A percentile compares a stretch with the other conserved stretches of the same genome.
These are phyloP conservation scores for Acrobasis consociella DNA, from an alignment of 2,888 invertebrate genomes.

Conservation along the genomic window DNA sequence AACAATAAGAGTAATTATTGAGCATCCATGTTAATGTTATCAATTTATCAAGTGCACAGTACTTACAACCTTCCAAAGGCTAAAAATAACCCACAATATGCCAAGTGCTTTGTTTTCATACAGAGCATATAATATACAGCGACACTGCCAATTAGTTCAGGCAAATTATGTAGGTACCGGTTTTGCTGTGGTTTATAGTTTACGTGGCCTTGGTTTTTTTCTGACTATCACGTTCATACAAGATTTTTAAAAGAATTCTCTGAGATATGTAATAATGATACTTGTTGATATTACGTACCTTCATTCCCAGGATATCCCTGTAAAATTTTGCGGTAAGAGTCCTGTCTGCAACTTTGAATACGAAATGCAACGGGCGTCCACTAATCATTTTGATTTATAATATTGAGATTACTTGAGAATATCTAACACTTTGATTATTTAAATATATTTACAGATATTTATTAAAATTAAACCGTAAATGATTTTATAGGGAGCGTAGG, in stretches of 20 bases:
- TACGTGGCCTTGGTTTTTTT: constrained; percentile 20
- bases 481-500: background rate
- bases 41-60: background rate
- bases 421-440: background rate
- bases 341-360: constrained; percentile 97
- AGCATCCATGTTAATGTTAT: background rate
- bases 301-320: constrained; percentile 96
- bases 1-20: background rate
- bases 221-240: background rate
- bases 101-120: background rate
- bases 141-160: constrained; percentile 5
- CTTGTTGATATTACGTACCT: constrained; percentile 82
- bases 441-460: background rate
- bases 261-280: background rate
- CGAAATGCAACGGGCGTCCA: constrained; percentile 96
- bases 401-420: constrained; percentile 24
- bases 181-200: background rate
- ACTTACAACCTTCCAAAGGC: background rate
- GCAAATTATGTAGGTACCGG: constrained; percentile 11
- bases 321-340: constrained; percentile 93
- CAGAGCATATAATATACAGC: background rate
- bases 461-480: background rate
- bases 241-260: background rate
- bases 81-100: background rate
- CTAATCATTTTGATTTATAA: constrained; percentile 69